Percentiles rank a stretch among this genome's conserved stretches.
Evolutionary conservation across 1,140 invertebrate genomes (phyloP).

Genomic region (Tenebrio molitor): DNA sequence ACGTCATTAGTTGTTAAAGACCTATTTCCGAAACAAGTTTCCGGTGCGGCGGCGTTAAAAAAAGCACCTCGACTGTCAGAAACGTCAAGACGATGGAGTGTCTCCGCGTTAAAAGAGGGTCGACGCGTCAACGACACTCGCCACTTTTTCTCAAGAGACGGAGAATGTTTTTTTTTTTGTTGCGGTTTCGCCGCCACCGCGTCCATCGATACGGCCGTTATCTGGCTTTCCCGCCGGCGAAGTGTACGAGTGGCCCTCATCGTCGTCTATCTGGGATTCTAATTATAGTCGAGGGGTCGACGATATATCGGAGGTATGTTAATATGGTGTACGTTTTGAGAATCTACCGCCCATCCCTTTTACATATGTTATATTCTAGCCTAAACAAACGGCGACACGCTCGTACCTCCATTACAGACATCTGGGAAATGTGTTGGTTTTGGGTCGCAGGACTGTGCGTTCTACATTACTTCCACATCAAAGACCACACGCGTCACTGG

Average conservation of each 20-base stretch:
- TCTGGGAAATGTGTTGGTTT: conserved; percentile 43
- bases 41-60: conserved; percentile 47
- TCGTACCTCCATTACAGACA: conserved; percentile 53
- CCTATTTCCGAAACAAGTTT: conserved; percentile 59
- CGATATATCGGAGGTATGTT: conserved; percentile 13
- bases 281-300: conserved; percentile 27
- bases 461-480: conserved; percentile 32
- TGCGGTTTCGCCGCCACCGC: no score
- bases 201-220: no score
- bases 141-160: conserved; percentile 11
- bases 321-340: conserved; percentile 22
- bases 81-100: conserved; percentile 46
- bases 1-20: conserved; percentile 57
- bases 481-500: conserved; percentile 19
- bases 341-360: conserved; percentile 22
- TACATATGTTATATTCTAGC: conserved; percentile 49
- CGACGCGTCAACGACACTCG: conserved; percentile 32
- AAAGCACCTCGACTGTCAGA: conserved; percentile 48
- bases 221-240: not conserved
- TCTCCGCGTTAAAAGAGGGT: conserved; percentile 28
- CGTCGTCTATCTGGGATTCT: conserved; percentile 34
- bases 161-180: not conserved
- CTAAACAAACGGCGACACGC: conserved; percentile 59
- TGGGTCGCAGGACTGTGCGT: conserved; percentile 17
- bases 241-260: conserved; percentile 25